Percentiles rank a stretch among this genome's conserved stretches.
Evolutionary conservation across 1,140 invertebrate genomes (phyloP).

Genomic region (Psilanteris sp.): DNA sequence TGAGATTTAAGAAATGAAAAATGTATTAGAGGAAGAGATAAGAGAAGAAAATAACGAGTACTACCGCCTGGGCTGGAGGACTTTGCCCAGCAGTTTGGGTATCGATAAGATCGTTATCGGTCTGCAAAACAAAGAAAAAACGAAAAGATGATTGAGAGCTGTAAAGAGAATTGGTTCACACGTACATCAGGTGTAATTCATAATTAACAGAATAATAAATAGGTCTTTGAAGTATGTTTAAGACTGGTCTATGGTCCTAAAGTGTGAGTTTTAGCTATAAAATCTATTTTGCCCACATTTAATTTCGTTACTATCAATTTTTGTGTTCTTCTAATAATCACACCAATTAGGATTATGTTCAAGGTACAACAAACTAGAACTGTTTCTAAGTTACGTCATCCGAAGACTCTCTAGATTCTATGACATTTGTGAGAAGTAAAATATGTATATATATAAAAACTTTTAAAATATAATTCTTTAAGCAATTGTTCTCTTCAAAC

Average conservation of each 20-base stretch:
- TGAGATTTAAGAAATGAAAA: conserved; percentile 46
- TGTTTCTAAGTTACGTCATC: conserved; percentile 41
- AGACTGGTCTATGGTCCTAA: conserved; percentile 53
- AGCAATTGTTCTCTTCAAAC: conserved; percentile 3
- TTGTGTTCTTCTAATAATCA: conserved; percentile 46
- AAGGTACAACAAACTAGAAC: conserved; percentile 36
- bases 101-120: conserved; percentile 80
- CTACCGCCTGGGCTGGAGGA: conserved; percentile 80
- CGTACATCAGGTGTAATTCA: conserved; percentile 52
- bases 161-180: conserved; percentile 58
- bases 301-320: conserved; percentile 32
- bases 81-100: conserved; percentile 80
- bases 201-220: conserved; percentile 32
- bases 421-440: conserved; percentile 10
- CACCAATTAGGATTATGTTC: conserved; percentile 36
- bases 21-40: conserved; percentile 64
- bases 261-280: conserved; percentile 44
- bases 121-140: conserved; percentile 80
- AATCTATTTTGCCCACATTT: conserved; percentile 44
- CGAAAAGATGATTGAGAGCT: conserved; percentile 76
- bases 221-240: conserved; percentile 42
- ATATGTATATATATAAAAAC: no score
- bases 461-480: background rate
- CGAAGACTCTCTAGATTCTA: conserved; percentile 39
- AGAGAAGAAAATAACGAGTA: conserved; percentile 78